These are phyloP conservation scores for Eilema depressum DNA, from an alignment of 2,888 invertebrate genomes.

Conservation along the genomic window DNA sequence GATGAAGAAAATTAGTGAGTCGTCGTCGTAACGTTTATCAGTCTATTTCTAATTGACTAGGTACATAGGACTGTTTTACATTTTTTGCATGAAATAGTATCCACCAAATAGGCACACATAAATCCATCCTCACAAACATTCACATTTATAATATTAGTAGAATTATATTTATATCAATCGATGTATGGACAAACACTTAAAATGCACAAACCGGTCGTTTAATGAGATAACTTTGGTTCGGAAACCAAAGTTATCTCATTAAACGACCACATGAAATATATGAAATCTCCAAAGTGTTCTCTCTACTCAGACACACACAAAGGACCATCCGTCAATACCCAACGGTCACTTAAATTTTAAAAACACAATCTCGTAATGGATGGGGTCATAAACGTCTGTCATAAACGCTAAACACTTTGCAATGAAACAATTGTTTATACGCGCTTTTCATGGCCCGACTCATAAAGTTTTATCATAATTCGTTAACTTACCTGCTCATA, in stretches of 20 bases:
- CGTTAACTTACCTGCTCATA: constrained; percentile 27
- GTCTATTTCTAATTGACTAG: too few relatives aligned
- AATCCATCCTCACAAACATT: too few relatives aligned
- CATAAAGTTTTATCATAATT: constrained; percentile 41
- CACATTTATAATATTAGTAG: not conserved
- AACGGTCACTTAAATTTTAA: constrained; percentile 15
- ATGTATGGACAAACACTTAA: not conserved
- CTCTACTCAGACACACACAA: constrained; percentile 5
- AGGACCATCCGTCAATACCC: constrained; percentile 5
- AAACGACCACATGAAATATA: not conserved
- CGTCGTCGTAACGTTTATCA: too few relatives aligned
- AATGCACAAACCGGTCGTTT: too few relatives aligned
- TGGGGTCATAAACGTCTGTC: constrained; percentile 36
- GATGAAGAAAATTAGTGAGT: too few relatives aligned
- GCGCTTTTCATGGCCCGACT: constrained; percentile 23
- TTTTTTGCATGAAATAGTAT: too few relatives aligned
- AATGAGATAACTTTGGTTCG: not conserved
- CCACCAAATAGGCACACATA: too few relatives aligned
- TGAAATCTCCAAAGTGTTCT: not conserved
- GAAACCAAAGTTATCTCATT: not conserved
- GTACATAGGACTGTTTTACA: too few relatives aligned
- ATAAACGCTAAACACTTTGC: constrained; percentile 44
- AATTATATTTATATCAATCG: not conserved
- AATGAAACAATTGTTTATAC: constrained; percentile 38
- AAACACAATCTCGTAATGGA: constrained; percentile 43